Conservation (phyloP, 2,113 vertebrate species). For the Malurus melanocephalus region DNA sequence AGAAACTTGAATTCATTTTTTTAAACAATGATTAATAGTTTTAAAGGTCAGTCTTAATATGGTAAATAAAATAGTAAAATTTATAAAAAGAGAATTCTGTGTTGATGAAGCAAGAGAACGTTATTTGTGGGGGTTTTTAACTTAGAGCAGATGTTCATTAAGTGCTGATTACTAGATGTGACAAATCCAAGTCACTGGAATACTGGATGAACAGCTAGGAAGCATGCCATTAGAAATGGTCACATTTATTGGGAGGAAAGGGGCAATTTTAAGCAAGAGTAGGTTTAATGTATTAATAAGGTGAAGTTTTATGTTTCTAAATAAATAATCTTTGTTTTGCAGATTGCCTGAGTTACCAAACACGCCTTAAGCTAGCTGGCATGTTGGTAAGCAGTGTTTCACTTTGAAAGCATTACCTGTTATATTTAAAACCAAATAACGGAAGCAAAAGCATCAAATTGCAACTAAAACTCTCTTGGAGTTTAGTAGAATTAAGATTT, state of each 20-base stretch:
- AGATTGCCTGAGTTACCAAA: constrained; percentile 91
- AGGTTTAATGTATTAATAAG: background rate
- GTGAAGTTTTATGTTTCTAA: background rate
- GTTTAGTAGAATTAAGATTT: background rate
- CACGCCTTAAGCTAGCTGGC: constrained; percentile 88
- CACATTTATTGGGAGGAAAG: background rate
- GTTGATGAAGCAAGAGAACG: background rate
- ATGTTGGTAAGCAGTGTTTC: constrained; percentile 88
- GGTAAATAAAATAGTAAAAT: background rate
- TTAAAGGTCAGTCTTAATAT: background rate
- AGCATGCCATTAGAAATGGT: background rate
- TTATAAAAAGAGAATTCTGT: background rate
- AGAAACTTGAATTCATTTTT: background rate
- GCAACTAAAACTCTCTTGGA: background rate
- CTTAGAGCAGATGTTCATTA: background rate
- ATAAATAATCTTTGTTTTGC: constrained; percentile 33
- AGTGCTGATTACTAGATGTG: background rate
- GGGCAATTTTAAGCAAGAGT: background rate
- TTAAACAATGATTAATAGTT: background rate
- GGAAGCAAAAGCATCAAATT: background rate
- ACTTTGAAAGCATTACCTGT: constrained; percentile 5
- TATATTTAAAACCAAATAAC: background rate
- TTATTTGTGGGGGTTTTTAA: background rate
- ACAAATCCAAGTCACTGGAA: background rate
- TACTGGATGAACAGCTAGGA: background rate